Evolutionary conservation across 2,113 vertebrate genomes (phyloP), one percentile per base, ranked within the genome.

Genomic region (Sceloporus undulatus): DNA sequence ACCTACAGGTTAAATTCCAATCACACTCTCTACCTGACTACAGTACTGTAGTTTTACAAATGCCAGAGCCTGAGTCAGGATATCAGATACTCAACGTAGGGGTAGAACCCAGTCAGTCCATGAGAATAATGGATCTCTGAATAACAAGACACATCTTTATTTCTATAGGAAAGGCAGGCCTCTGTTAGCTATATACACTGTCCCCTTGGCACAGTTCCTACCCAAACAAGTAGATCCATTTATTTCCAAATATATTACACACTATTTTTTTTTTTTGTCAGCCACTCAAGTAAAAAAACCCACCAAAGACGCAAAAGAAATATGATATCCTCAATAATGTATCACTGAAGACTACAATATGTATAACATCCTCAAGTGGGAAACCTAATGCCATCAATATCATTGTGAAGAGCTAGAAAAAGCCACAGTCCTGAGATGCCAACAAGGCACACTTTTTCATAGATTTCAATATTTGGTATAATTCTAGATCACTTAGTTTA

Each of bases 11-110:
- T 9, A 88, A 1, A 23, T 19, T 89, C 88, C 38, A 92, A 85
- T 13, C 42, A n/a, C 73, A 54, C 21, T 88, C 89, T 93, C 71
- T 70, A 90, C 77, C 5, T 76, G 6, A 29, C 79, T 88, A 82
- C 79, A 87, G 79, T 29, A 82, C 79, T 88, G 79, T 29, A 87
- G 82, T 92, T 38, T 16, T 59, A 25, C 74, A 68, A 88, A 40
- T 4, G 2, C 62, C 6, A 29, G 14, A 88, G 1, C 9, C 34
- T 54, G 62, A 9, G 16, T 23, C 34, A 34, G 34, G 34, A 34
- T 34, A 1, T 34, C 52, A 74, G n/a, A 38, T 25, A 38, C 21
- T 38, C 25, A 34, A 74, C 11, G 74, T n/a, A 84, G 34, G n/a
- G n/a, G 25, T 56, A 40, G 2, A 4, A 66, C 13, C 29, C 56